A percentile compares a stretch with the other conserved stretches of the same genome.
phyloP scores from a whole-genome alignment of 2,113 vertebrate species.

The Gymnobelideus leadbeateri region DNA sequence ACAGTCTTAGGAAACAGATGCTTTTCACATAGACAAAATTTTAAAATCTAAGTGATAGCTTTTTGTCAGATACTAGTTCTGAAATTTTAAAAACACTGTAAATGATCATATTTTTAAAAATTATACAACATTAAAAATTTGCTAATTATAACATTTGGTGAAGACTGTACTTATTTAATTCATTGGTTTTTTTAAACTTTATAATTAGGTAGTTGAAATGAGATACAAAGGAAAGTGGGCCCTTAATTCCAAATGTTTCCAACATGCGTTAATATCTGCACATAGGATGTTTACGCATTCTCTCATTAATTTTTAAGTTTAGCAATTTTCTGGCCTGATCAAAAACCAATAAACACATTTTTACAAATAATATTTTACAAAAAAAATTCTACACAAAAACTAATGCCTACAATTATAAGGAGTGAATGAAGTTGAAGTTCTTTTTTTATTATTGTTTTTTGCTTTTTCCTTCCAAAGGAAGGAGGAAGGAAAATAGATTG shows the following conservation, averaged over 20 bases:
- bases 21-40: conserved; percentile 49
- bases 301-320: conserved; percentile 36
- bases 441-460: background rate
- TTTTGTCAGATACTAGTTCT: conserved; percentile 4
- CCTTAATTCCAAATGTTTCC: conserved; percentile 2
- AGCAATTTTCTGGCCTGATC: background rate
- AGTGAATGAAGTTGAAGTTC: background rate
- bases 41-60: conserved; percentile 39
- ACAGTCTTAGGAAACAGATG: conserved; percentile 60
- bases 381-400: conserved; percentile 30
- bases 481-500: background rate
- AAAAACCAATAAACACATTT: conserved; percentile 27
- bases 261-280: background rate
- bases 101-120: conserved; percentile 56
- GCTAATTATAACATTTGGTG: conserved; percentile 29
- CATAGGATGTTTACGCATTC: conserved; percentile 10
- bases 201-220: conserved; percentile 53
- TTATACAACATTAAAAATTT: conserved; percentile 37
- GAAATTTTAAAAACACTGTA: conserved; percentile 8
- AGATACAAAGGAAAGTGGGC: conserved; percentile 28
- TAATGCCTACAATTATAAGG: conserved; percentile 10
- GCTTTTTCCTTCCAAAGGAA: background rate
- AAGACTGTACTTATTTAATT: conserved; percentile 36
- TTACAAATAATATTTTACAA: conserved; percentile 37
- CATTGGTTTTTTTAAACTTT: conserved; percentile 29